Evolutionary conservation across 2,888 invertebrate species (phyloP), one percentile per base, ranked within the genome.

Genomic region (Psylliodes chrysocephalus): DNA sequence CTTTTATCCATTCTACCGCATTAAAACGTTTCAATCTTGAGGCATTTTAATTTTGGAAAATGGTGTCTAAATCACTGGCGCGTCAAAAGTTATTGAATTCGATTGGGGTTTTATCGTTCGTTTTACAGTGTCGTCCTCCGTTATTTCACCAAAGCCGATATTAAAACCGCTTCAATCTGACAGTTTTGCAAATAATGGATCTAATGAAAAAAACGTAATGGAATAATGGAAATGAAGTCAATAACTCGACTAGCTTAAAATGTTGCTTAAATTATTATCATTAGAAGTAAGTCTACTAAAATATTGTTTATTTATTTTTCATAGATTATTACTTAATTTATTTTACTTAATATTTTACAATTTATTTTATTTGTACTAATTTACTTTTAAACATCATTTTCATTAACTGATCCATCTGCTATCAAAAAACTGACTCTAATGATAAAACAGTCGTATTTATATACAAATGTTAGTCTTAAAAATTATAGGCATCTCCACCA

Each of bases 61-160:
- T 56, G 44, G 44, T 28, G 46, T 33, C 46, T 44, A 56, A 56
- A 56, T 56, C 55, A 46, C 30, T 33, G 28, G 18, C 55, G 33
- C 40, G 55, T 46, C 55, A 56, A 44, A 55, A 56, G 44, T 56
- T 56, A 56, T 56, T 46, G 55, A 56, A 46, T 56, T 56, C 55
- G 55, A 56, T 56, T 44, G 55, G 30, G 46, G 30, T 12, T 46
- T 53, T 53, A 53, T 38, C 38, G 53, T 53, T 53, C 53, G 38
- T 56, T 56, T 56, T 46, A 56, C 44, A 46, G 28, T 56, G 55
- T 46, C 55, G 46, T 56, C 44, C 44, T 56, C 44, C 55, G 46
- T 56, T 56, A 56, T 56, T 56, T 46, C 33, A 1, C n/a, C 12
- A 14, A 42, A n/a, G 46, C 30, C 30, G 28, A 56, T 30, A 56